These are phyloP conservation scores for Cynaeus angustus DNA, from an alignment of 2,888 invertebrate genomes.

Conservation along the genomic window DNA sequence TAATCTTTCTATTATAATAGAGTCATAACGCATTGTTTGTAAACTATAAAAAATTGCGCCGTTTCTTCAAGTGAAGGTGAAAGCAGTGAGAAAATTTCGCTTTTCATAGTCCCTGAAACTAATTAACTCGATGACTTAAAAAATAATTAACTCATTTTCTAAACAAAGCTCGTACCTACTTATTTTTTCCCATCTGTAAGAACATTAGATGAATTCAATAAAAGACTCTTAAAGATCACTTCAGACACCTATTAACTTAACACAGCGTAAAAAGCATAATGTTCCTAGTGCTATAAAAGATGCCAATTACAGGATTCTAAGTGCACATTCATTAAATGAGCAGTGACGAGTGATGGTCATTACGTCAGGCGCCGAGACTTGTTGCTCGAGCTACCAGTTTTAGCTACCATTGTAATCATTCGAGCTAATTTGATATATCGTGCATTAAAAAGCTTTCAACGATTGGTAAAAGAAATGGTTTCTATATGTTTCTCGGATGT, in stretches of 20 bases:
- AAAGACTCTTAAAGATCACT: constrained; percentile 30
- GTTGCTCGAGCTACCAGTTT: no score
- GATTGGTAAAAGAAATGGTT: constrained; percentile 26
- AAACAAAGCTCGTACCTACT: constrained; percentile 12
- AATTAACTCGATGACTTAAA: constrained; percentile 3
- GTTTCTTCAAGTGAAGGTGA: constrained; percentile 27
- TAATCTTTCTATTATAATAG: no score
- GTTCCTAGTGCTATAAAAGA: constrained; percentile 53
- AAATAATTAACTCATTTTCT: no score
- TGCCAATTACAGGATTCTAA: constrained; percentile 59
- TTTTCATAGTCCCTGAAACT: constrained; percentile 21
- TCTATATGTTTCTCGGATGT: constrained; percentile 6
- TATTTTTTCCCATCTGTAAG: constrained; percentile 25
- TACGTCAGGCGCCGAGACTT: constrained; percentile 44
- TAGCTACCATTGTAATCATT: constrained; percentile 23
- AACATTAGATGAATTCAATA: constrained; percentile 27
- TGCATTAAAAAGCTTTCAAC: constrained; percentile 35
- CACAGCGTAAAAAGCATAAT: constrained; percentile 52
- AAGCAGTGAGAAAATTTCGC: constrained; percentile 47
- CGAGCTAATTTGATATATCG: constrained; percentile 20
- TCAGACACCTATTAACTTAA: constrained; percentile 44
- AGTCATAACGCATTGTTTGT: background rate
- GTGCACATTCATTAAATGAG: constrained; percentile 57
- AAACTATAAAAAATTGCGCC: background rate
- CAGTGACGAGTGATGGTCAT: constrained; percentile 52